Conservation (phyloP, 1,140 invertebrate genomes). For the Procambarus virginalis region DNA sequence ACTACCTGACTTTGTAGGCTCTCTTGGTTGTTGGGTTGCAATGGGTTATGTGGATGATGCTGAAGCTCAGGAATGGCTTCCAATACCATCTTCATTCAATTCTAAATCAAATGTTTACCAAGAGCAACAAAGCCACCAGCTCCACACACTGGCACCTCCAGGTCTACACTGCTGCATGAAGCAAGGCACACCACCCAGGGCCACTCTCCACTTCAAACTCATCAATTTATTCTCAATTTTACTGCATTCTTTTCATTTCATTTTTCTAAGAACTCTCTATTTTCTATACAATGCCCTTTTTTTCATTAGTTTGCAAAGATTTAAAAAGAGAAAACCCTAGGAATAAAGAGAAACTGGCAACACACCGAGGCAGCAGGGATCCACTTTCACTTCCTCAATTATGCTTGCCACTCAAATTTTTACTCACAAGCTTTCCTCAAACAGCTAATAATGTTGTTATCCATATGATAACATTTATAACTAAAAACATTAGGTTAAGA, state of each 20-base stretch:
- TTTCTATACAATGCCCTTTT: background rate
- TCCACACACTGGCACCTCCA: background rate
- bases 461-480: too few species aligned
- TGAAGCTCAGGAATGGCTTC: background rate
- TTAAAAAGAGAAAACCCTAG: background rate
- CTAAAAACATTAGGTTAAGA: too few species aligned
- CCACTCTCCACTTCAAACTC: background rate
- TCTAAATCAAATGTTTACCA: background rate
- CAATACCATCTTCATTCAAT: conserved; percentile 4
- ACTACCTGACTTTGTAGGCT: background rate
- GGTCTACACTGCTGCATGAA: background rate
- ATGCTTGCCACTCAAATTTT: background rate
- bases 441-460: too few species aligned
- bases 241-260: background rate
- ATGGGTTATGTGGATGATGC: background rate
- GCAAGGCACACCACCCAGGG: background rate
- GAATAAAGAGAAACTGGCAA: background rate
- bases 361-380: background rate
- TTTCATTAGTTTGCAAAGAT: background rate
- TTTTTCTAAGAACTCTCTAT: background rate
- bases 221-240: background rate
- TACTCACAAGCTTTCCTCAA: background rate
- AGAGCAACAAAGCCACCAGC: background rate
- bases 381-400: conserved; percentile 7
- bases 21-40: background rate